Conservation (phyloP, 1,140 invertebrate genomes). For the Solenopsis invicta region DNA sequence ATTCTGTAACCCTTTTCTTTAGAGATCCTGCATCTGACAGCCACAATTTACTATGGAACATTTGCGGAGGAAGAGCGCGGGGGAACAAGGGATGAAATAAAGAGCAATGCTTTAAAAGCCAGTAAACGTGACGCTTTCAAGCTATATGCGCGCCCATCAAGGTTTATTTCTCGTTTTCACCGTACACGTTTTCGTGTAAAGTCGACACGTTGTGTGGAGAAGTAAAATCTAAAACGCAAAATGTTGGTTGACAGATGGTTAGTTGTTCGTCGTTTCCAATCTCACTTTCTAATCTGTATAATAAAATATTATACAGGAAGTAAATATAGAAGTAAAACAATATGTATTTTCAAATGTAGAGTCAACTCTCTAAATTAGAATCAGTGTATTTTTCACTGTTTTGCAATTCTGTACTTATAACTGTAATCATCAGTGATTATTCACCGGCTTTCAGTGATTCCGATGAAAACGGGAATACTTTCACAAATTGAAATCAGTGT, state of each 20-base stretch:
- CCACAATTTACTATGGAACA: conserved; percentile 48
- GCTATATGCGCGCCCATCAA: conserved; percentile 29
- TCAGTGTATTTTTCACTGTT: too few species aligned
- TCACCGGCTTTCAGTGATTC: too few species aligned
- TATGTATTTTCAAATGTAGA: neutral
- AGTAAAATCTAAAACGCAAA: conserved; percentile 31
- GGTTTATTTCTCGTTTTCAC: conserved; percentile 49
- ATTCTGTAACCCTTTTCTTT: conserved; percentile 53
- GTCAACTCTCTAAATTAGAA: too few species aligned
- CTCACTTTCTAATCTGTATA: neutral
- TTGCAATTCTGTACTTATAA: too few species aligned
- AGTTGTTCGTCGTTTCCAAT: neutral
- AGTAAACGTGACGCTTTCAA: conserved; percentile 60
- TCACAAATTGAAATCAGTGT: too few species aligned
- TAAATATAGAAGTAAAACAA: conserved; percentile 10
- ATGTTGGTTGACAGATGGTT: neutral
- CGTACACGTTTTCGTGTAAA: neutral
- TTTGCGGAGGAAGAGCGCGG: conserved; percentile 17
- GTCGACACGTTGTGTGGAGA: conserved; percentile 25
- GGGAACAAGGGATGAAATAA: conserved; percentile 51
- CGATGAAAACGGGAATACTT: too few species aligned
- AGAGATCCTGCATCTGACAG: conserved; percentile 50
- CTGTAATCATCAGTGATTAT: too few species aligned
- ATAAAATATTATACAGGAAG: neutral
- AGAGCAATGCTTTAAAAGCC: conserved; percentile 61